Percentiles rank a stretch among this genome's conserved stretches.
These are phyloP conservation scores for Hystrix cristata DNA, from an alignment of 2,113 vertebrate genomes.

Conservation along the genomic window DNA sequence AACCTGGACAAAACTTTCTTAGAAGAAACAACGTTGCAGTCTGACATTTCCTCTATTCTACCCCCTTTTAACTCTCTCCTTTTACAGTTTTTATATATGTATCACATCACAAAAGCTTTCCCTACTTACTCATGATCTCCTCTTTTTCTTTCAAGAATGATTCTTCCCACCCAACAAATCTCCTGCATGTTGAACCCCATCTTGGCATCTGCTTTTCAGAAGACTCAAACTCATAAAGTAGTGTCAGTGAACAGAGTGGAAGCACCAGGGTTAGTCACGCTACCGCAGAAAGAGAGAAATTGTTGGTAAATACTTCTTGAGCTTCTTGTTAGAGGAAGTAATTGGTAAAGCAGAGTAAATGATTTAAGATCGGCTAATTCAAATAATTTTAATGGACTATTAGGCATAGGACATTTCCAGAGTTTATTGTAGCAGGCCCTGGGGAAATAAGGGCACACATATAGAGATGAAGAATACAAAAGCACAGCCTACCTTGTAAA, in stretches of 20 bases:
- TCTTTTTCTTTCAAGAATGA: background rate
- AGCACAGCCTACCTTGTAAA: background rate
- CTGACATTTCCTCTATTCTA: background rate
- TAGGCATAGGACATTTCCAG: no score
- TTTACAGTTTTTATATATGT: background rate
- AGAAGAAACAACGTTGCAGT: background rate
- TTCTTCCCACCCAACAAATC: background rate
- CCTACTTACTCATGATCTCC: background rate
- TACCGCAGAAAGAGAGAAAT: no score
- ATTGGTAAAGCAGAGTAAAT: no score
- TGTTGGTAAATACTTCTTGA: no score
- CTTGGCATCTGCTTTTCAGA: background rate
- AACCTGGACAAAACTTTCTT: background rate
- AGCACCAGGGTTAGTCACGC: no score
- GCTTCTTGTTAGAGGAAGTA: no score
- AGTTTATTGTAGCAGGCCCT: no score
- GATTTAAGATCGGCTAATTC: no score
- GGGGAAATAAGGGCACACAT: no score
- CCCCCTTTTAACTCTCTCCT: background rate
- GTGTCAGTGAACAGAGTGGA: background rate
- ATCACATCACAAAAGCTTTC: background rate
- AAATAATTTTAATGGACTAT: no score
- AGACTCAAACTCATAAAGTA: background rate
- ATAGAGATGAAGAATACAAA: no score
- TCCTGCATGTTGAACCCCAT: background rate